A percentile compares a stretch with the other conserved stretches of the same genome.
These are phyloP conservation scores for Tigriopus californicus DNA, from an alignment of 2,888 invertebrate genomes.

Conservation along the genomic window DNA sequence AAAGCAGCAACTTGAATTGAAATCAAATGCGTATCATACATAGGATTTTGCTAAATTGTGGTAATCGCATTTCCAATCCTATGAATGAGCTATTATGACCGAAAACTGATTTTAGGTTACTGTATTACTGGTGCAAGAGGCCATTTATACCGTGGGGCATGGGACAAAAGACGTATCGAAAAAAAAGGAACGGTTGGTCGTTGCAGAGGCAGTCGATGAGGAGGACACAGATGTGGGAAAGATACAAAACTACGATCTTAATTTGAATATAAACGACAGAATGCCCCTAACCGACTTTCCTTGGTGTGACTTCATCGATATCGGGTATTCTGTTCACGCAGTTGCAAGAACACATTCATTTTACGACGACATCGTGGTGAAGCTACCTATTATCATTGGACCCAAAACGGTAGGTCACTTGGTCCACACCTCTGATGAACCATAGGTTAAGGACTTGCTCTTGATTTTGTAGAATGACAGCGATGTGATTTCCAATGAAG, in stretches of 20 bases:
- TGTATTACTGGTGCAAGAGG: not conserved
- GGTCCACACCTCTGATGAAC: not conserved
- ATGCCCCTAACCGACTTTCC: not conserved
- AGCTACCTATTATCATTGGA: not conserved
- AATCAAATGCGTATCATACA: too few relatives aligned
- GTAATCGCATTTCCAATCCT: too few relatives aligned
- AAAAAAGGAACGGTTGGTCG: not conserved
- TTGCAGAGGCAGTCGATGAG: not conserved
- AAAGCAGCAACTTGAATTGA: too few relatives aligned
- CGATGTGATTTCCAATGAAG: not conserved
- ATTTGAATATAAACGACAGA: not conserved
- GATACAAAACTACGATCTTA: not conserved
- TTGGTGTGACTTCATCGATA: slow-evolving; percentile 1
- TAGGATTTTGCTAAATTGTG: too few relatives aligned
- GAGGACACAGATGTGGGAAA: not conserved
- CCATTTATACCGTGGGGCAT: not conserved
- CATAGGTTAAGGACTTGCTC: not conserved
- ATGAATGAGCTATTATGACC: too few relatives aligned
- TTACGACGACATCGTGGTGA: not conserved
- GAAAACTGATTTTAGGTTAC: not conserved
- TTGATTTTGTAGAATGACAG: not conserved
- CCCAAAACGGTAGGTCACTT: not conserved
- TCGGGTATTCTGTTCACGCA: not conserved
- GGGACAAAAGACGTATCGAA: not conserved
- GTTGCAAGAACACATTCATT: not conserved